Conservation (phyloP, 2,797 vertebrate genomes). For the Simalia tracyae region DNA sequence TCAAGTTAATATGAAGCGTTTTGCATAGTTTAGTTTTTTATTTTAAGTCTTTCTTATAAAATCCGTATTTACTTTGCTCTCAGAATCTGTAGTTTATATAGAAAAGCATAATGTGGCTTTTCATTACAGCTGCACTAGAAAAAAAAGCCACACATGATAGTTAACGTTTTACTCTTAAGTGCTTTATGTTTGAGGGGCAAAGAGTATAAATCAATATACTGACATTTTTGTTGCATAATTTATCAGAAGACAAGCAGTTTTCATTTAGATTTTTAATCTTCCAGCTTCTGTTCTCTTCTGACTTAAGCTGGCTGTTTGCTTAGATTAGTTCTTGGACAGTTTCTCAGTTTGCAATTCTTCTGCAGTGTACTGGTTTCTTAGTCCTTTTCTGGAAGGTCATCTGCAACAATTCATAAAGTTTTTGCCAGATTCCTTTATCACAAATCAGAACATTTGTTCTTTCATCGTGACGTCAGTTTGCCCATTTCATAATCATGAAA, state of each 20-base stretch:
- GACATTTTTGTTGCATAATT: conserved; percentile 19
- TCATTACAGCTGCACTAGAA: neutral
- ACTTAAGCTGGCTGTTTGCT: neutral
- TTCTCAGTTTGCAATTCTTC: neutral
- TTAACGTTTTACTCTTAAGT: conserved; percentile 56
- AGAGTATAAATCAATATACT: conserved; percentile 58
- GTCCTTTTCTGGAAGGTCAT: neutral
- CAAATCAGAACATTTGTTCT: conserved; percentile 46
- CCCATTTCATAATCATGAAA: neutral
- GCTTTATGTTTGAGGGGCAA: conserved; percentile 48
- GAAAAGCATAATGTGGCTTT: neutral
- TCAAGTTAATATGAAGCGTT: neutral
- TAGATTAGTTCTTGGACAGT: neutral
- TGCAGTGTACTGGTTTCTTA: neutral
- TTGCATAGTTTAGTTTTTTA: neutral
- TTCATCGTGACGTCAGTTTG: conserved; percentile 47
- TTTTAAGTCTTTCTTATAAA: neutral
- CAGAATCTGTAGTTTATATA: neutral
- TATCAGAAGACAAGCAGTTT: conserved; percentile 7
- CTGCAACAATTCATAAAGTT: neutral
- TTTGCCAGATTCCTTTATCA: conserved; percentile 34
- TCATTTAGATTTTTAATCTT: neutral
- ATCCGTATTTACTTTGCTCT: neutral
- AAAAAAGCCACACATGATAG: conserved; percentile 3
- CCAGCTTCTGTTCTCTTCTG: neutral